Conservation (phyloP, 2,888 invertebrate species). For the Megastigmus dorsalis region DNA sequence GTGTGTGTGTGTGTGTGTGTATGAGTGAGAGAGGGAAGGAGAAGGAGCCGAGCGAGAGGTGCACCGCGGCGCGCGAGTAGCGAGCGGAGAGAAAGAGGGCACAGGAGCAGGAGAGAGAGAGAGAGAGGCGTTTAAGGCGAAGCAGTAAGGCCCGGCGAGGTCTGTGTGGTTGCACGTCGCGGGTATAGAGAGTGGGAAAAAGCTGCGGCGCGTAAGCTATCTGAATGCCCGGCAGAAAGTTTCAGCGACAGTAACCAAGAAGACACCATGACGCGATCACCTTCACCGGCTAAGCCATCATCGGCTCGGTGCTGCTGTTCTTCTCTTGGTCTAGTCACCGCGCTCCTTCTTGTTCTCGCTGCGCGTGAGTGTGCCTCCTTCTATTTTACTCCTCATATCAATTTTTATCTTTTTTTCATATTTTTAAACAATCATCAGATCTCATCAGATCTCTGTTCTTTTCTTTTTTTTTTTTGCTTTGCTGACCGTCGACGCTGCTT, state of each 20-base stretch:
- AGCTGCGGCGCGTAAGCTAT: constrained; percentile 46
- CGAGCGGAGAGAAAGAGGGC: constrained; percentile 44
- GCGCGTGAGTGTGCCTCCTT: constrained; percentile 66
- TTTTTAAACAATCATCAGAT: too few relatives aligned
- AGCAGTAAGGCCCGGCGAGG: background rate
- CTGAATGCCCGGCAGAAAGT: constrained; percentile 60
- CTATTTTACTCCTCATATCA: background rate
- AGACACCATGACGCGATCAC: constrained; percentile 73
- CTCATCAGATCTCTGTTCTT: too few relatives aligned
- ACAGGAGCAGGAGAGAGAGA: constrained; percentile 19
- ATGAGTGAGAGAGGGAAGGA: constrained; percentile 16
- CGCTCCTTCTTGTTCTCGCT: constrained; percentile 58
- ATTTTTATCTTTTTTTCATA: background rate
- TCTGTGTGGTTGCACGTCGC: too few relatives aligned
- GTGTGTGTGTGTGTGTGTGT: too few relatives aligned
- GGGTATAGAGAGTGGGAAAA: constrained; percentile 37
- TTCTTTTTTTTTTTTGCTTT: background rate
- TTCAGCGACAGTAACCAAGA: constrained; percentile 72
- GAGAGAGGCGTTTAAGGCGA: constrained; percentile 36
- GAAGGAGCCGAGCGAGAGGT: constrained; percentile 1
- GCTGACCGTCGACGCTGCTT: too few relatives aligned
- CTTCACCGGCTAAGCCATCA: constrained; percentile 59
- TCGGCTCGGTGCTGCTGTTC: constrained; percentile 59
- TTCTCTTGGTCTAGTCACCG: constrained; percentile 64
- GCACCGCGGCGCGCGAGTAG: too few relatives aligned